These are phyloP conservation scores for Cettia cetti DNA, from an alignment of 2,113 vertebrate genomes.

Conservation along the genomic window DNA sequence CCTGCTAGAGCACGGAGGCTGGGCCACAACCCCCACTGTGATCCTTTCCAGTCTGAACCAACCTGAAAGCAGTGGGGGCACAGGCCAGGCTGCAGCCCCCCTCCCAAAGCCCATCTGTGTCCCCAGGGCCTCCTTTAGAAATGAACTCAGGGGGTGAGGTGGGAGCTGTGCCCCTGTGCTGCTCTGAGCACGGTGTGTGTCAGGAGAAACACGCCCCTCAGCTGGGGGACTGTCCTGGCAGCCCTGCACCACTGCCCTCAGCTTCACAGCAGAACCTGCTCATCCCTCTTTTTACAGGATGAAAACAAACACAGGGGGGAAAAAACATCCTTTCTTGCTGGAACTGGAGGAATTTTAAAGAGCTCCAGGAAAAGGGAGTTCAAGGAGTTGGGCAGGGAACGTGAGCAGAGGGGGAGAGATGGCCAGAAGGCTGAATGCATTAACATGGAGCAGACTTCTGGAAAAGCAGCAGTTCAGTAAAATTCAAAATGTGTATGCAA, in stretches of 20 bases:
- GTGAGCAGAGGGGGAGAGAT: neutral
- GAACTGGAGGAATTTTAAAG: neutral
- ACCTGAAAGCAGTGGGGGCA: too few relatives aligned
- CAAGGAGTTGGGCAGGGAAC: neutral
- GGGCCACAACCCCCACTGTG: neutral
- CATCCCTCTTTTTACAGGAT: neutral
- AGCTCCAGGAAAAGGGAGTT: neutral
- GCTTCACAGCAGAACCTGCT: neutral
- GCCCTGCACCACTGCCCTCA: neutral
- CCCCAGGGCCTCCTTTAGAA: too few relatives aligned
- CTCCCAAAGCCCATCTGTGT: neutral
- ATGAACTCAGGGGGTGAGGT: rapidly evolving
- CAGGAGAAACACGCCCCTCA: neutral
- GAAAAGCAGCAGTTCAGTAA: neutral
- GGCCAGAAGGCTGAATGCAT: neutral
- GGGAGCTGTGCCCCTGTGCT: neutral
- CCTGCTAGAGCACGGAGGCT: neutral
- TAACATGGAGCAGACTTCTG: neutral
- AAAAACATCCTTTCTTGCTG: neutral
- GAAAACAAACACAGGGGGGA: neutral
- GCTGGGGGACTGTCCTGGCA: neutral
- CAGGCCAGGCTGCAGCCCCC: neutral
- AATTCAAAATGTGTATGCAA: neutral
- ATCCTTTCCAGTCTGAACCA: neutral
- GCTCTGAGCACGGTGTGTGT: neutral